A percentile compares a stretch with the other conserved stretches of the same genome.
Evolutionary conservation across 2,888 invertebrate species (phyloP).

Genomic region (Embidobia sp.): DNA sequence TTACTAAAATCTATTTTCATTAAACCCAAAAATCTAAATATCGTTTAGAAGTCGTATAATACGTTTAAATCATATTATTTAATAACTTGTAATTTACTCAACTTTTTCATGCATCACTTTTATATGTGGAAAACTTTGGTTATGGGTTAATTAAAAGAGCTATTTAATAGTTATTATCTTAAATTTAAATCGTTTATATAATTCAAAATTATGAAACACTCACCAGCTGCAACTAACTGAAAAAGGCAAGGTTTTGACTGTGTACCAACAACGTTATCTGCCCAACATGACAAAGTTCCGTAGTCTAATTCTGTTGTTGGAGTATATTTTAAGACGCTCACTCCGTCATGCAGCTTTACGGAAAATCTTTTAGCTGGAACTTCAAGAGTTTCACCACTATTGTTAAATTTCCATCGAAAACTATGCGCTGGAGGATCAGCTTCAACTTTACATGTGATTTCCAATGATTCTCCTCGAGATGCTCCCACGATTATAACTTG

Average conservation of each 20-base stretch:
- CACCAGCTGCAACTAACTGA: constrained; percentile 94
- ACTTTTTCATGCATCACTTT: no score
- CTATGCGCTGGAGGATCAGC: constrained; percentile 94
- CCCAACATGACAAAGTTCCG: constrained; percentile 93
- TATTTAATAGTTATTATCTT: no score
- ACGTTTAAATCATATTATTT: no score
- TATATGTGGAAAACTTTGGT: no score
- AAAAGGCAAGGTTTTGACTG: constrained; percentile 93
- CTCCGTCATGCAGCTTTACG: constrained; percentile 87
- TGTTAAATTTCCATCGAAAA: constrained; percentile 97
- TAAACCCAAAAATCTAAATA: no score
- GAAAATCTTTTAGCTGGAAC: constrained; percentile 89
- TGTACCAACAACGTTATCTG: constrained; percentile 91
- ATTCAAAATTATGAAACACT: no score
- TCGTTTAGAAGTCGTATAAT: no score
- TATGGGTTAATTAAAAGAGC: no score
- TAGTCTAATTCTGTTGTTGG: constrained; percentile 89
- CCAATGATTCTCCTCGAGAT: constrained; percentile 92
- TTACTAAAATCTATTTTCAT: no score
- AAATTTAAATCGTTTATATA: no score
- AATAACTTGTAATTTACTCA: no score
- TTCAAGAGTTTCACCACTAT: constrained; percentile 93
- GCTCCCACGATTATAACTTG: constrained; percentile 93
- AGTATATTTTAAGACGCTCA: constrained; percentile 83
- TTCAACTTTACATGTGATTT: constrained; percentile 94